phyloP scores from a whole-genome alignment of 2,113 vertebrate genomes.

The Erythrocercus mccallii region DNA sequence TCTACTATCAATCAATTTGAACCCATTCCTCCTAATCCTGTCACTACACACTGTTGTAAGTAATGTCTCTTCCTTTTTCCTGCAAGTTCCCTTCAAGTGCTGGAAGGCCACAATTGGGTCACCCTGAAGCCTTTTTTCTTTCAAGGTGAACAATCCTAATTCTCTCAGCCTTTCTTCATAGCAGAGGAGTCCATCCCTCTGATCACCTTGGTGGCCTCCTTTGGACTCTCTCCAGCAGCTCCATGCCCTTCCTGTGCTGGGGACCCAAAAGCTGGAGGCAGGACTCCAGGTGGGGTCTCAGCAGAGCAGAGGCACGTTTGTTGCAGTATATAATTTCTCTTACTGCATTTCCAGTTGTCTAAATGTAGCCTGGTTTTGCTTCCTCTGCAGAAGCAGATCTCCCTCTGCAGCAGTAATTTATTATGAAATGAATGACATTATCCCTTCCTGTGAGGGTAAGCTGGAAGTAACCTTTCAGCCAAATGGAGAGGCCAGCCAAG shows the following conservation, averaged over 20 bases:
- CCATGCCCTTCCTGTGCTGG: background rate
- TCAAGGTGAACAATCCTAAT: background rate
- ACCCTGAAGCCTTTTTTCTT: background rate
- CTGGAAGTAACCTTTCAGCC: background rate
- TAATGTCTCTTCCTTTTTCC: background rate
- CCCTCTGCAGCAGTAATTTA: background rate
- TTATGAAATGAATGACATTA: background rate
- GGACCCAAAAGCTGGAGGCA: background rate
- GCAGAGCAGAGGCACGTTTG: background rate
- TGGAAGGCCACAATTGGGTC: fast-evolving
- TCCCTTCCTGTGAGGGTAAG: background rate
- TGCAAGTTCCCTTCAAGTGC: background rate
- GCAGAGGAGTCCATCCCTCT: background rate
- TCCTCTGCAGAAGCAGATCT: background rate
- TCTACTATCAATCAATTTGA: fast-evolving
- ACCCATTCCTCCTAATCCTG: background rate
- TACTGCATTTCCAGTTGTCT: background rate
- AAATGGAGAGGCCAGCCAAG: too few species aligned
- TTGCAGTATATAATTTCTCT: background rate
- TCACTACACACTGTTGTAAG: background rate
- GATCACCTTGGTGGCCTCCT: background rate
- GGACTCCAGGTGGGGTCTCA: background rate
- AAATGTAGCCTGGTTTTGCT: background rate
- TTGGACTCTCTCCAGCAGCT: background rate
- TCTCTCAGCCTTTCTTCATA: background rate